These are phyloP conservation scores for Hippocampus zosterae DNA, from an alignment of 2,113 vertebrate genomes.

Conservation along the genomic window DNA sequence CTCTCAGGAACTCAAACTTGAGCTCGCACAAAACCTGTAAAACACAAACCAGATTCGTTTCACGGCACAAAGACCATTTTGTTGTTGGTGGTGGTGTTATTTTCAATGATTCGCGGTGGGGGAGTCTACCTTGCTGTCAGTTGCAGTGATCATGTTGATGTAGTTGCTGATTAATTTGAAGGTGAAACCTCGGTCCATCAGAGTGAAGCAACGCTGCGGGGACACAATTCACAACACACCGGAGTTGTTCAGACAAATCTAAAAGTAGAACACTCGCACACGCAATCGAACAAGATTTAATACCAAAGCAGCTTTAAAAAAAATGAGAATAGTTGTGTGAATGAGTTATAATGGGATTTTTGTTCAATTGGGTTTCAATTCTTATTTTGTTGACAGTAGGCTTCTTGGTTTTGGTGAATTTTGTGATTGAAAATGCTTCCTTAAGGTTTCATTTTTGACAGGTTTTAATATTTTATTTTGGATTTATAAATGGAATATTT, in stretches of 20 bases:
- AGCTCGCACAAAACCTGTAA: conserved; percentile 83
- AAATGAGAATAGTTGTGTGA: too few relatives aligned
- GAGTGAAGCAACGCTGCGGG: conserved; percentile 87
- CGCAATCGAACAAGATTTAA: not conserved
- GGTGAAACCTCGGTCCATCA: conserved; percentile 95
- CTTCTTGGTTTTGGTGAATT: too few relatives aligned
- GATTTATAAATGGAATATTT: too few relatives aligned
- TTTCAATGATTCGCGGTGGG: not conserved
- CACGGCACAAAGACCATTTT: not conserved
- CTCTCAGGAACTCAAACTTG: conserved; percentile 96
- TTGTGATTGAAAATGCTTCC: too few relatives aligned
- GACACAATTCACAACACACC: not conserved
- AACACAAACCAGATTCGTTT: not conserved
- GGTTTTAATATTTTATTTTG: too few relatives aligned
- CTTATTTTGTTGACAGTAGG: too few relatives aligned
- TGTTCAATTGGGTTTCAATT: too few relatives aligned
- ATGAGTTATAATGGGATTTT: too few relatives aligned
- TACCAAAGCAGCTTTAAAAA: not conserved
- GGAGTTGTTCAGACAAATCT: not conserved
- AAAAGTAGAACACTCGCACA: not conserved
- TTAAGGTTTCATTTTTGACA: too few relatives aligned
- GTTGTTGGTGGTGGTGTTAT: not conserved
- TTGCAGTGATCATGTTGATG: conserved; percentile 86
- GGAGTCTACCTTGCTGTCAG: conserved; percentile 85
- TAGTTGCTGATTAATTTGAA: conserved; percentile 92